These are phyloP conservation scores for Onychomys leucogaster DNA, from an alignment of 2,797 vertebrate species.

Conservation along the genomic window DNA sequence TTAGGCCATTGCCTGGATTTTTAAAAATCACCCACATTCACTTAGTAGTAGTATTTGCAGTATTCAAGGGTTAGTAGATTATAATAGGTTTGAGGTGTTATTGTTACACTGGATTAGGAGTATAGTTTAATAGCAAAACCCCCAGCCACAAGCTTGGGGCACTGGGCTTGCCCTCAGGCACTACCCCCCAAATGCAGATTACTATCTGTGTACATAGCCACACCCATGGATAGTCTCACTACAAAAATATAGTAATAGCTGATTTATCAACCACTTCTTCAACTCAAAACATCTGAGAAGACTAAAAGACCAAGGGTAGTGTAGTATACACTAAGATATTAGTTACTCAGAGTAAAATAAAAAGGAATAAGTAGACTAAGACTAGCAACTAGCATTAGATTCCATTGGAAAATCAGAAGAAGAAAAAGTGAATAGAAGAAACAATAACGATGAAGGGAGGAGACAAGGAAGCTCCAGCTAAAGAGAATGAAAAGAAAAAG, in stretches of 20 bases:
- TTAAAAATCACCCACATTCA: neutral
- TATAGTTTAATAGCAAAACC: neutral
- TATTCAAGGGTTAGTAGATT: neutral
- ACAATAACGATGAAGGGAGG: neutral
- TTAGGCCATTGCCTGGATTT: neutral
- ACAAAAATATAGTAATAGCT: neutral
- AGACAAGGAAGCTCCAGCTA: neutral
- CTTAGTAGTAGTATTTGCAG: neutral
- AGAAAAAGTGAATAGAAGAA: neutral
- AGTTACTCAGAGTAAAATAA: neutral
- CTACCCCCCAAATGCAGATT: neutral
- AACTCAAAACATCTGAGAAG: neutral
- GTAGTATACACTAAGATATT: neutral
- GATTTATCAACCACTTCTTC: neutral
- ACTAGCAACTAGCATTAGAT: neutral
- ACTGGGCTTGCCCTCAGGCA: neutral
- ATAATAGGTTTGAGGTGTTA: neutral
- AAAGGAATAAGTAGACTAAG: neutral
- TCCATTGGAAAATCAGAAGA: neutral
- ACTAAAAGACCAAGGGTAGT: neutral
- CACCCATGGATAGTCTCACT: neutral
- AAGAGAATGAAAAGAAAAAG: neutral
- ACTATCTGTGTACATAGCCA: neutral
- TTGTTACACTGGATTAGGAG: too few species aligned
- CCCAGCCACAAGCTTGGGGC: too few species aligned